Percentiles rank a stretch among this genome's conserved stretches.
These are phyloP conservation scores for Panopea generosa DNA, from an alignment of 2,888 invertebrate genomes.

Conservation along the genomic window DNA sequence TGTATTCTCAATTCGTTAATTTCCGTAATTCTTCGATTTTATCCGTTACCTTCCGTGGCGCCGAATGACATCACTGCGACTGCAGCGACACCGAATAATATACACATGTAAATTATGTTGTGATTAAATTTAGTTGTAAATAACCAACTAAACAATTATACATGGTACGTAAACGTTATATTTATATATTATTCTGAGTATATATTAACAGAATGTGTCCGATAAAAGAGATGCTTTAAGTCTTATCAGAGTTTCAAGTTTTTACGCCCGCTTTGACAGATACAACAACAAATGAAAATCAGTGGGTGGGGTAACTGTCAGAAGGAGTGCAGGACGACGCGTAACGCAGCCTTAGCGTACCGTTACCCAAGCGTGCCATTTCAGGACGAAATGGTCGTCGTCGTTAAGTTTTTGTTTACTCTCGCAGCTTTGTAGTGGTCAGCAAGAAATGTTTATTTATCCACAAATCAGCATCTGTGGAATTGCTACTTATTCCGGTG, in stretches of 20 bases:
- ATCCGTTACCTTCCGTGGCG: slow-evolving; percentile 2
- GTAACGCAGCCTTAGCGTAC: no score
- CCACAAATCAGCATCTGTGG: no score
- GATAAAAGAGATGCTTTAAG: no score
- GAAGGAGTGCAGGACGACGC: neutral
- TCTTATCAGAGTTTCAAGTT: no score
- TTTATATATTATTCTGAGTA: neutral
- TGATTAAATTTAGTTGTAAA: neutral
- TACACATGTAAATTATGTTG: neutral
- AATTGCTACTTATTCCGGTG: no score
- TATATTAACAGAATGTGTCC: neutral
- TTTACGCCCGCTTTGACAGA: neutral
- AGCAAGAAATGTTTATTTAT: no score
- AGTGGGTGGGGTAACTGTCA: slow-evolving; percentile 33
- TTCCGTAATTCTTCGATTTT: slow-evolving; percentile 51
- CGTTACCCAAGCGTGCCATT: no score
- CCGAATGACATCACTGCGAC: slow-evolving; percentile 67
- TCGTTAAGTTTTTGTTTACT: no score
- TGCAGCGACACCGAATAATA: slow-evolving; percentile 67
- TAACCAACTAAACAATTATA: no score
- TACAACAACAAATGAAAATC: slow-evolving; percentile 6
- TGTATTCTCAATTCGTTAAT: slow-evolving; percentile 29
- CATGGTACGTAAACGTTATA: neutral
- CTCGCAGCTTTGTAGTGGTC: no score
- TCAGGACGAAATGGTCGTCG: no score